Evolutionary conservation across 2,113 vertebrate species (phyloP).

Genomic region (Desmodus rotundus): DNA sequence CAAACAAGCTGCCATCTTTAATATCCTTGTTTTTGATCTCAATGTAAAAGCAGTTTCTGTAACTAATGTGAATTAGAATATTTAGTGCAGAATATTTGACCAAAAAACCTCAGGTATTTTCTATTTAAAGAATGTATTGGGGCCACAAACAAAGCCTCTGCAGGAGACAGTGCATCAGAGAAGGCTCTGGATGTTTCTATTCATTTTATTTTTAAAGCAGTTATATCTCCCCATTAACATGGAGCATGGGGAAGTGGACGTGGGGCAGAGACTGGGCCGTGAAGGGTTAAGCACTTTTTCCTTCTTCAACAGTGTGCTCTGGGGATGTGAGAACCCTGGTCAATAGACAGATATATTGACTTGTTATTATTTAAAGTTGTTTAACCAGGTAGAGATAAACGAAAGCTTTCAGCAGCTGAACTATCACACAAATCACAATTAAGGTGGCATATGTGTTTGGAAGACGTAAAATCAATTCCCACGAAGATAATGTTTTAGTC

Average conservation of each 20-base stretch:
- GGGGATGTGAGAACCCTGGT: slow-evolving; percentile 50
- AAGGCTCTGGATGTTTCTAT: not conserved
- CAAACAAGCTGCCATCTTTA: not conserved
- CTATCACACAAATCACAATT: slow-evolving; percentile 80
- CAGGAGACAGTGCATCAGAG: not conserved
- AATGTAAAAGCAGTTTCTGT: not conserved
- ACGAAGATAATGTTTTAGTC: slow-evolving; percentile 75
- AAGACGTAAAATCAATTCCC: slow-evolving; percentile 78
- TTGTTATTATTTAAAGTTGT: slow-evolving; percentile 82
- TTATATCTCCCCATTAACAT: not conserved
- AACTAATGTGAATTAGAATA: not conserved
- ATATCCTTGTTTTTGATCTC: not conserved
- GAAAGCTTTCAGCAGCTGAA: slow-evolving; percentile 79
- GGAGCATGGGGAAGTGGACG: accelerated
- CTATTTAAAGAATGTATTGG: not conserved
- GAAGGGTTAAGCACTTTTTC: slow-evolving; percentile 40
- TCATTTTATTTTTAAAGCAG: not conserved
- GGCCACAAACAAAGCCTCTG: not conserved
- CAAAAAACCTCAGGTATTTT: not conserved
- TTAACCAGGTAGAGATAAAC: slow-evolving; percentile 81
- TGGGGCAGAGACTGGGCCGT: too few relatives aligned
- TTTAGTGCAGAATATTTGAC: not conserved
- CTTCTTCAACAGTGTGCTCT: not conserved
- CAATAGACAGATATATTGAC: slow-evolving; percentile 79
- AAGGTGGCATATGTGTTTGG: slow-evolving; percentile 78